Conservation (phyloP, 2,888 invertebrate genomes). For the Melolontha melolontha region DNA sequence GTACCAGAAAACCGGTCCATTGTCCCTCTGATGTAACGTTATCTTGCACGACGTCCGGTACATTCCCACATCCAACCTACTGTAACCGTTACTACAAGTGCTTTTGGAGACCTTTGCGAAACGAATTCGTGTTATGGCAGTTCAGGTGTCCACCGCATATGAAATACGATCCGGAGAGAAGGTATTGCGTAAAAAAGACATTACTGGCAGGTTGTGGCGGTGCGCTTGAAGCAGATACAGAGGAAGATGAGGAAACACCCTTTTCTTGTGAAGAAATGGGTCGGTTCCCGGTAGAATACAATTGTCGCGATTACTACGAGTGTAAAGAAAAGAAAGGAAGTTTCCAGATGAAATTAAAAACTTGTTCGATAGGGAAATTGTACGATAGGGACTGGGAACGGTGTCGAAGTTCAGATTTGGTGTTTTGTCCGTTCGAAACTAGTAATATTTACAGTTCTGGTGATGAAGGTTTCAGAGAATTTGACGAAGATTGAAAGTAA, state of each 20-base stretch:
- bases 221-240: slow-evolving; percentile 2
- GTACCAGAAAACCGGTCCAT: slow-evolving; percentile 55
- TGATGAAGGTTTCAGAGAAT: not conserved
- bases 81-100: slow-evolving; percentile 70
- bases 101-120: slow-evolving; percentile 66
- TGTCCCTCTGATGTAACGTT: slow-evolving; percentile 54
- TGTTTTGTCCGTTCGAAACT: slow-evolving; percentile 55
- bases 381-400: slow-evolving; percentile 60
- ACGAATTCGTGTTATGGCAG: slow-evolving; percentile 68
- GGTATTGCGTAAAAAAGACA: slow-evolving; percentile 24
- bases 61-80: slow-evolving; percentile 66
- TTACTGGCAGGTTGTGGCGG: slow-evolving; percentile 12
- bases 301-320: slow-evolving; percentile 66
- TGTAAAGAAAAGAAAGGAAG: slow-evolving; percentile 62
- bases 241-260: not conserved
- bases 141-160: slow-evolving; percentile 65
- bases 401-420: slow-evolving; percentile 56
- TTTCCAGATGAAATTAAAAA: slow-evolving; percentile 61
- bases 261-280: slow-evolving; percentile 63
- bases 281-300: slow-evolving; percentile 62
- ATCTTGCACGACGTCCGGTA: slow-evolving; percentile 62
- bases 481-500: not conserved
- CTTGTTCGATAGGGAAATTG: slow-evolving; percentile 65
- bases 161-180: slow-evolving; percentile 20
- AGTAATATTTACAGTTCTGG: slow-evolving; percentile 22